Evolutionary conservation across 2,888 invertebrate genomes (phyloP).

Genomic region (Nomada ruficornis): DNA sequence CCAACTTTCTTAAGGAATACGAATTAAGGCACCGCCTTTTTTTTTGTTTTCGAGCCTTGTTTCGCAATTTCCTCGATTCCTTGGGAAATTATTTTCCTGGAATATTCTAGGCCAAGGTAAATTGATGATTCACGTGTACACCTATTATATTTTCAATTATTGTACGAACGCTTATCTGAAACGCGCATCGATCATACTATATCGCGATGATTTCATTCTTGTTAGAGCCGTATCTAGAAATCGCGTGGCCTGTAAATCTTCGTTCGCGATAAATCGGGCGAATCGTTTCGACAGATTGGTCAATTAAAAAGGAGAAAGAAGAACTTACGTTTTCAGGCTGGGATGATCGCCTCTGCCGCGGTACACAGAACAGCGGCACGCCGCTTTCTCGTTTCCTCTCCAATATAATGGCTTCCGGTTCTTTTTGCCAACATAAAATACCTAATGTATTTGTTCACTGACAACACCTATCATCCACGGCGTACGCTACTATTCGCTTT

Average conservation of each 20-base stretch:
- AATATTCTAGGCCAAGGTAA: not conserved
- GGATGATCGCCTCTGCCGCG: slow-evolving; percentile 87
- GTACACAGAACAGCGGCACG: slow-evolving; percentile 87
- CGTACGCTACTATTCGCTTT: slow-evolving; percentile 4
- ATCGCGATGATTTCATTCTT: not conserved
- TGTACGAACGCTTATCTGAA: not conserved
- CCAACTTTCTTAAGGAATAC: slow-evolving; percentile 31
- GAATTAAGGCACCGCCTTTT: slow-evolving; percentile 27
- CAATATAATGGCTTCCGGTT: slow-evolving; percentile 82
- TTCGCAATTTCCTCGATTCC: not conserved
- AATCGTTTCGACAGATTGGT: not conserved
- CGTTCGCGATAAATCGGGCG: not conserved
- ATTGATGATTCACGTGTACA: too few relatives aligned
- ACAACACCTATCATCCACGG: slow-evolving; percentile 23
- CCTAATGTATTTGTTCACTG: slow-evolving; percentile 13
- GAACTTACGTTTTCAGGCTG: slow-evolving; percentile 86
- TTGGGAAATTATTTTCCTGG: not conserved
- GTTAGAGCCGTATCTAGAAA: too few relatives aligned
- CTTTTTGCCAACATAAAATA: slow-evolving; percentile 42
- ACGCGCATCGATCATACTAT: not conserved
- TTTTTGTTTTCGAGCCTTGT: not conserved
- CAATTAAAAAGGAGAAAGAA: not conserved
- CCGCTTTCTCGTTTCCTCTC: slow-evolving; percentile 84
- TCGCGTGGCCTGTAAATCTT: not conserved
- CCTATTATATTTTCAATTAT: too few relatives aligned